A percentile compares a stretch with the other conserved stretches of the same genome.
Conservation (phyloP, 1,140 invertebrate species). For the Samia ricini region DNA sequence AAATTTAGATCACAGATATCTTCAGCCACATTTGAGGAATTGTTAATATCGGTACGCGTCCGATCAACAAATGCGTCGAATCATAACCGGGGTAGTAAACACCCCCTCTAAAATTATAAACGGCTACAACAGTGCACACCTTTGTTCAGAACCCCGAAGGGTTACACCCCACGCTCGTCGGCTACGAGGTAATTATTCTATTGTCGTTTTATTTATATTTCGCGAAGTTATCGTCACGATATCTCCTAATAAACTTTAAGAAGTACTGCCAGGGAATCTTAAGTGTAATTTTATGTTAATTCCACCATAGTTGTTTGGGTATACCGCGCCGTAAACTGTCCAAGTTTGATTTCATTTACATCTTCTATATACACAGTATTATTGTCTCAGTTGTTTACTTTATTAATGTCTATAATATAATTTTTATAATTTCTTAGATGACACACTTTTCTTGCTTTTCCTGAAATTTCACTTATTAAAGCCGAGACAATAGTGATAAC, state of each 20-base stretch:
- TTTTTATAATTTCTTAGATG: too few species aligned
- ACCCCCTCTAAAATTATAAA: too few species aligned
- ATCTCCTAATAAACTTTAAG: slow-evolving; percentile 43
- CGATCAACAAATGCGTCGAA: too few species aligned
- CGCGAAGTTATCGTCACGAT: slow-evolving; percentile 36
- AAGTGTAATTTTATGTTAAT: slow-evolving; percentile 49
- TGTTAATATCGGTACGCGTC: too few species aligned
- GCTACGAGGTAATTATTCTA: slow-evolving; percentile 34
- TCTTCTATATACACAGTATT: slow-evolving; percentile 9
- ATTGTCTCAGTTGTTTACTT: neutral
- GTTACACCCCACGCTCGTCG: neutral
- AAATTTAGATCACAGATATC: too few species aligned
- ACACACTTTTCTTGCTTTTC: too few species aligned
- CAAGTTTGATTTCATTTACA: slow-evolving; percentile 36
- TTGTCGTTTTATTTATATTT: slow-evolving; percentile 50
- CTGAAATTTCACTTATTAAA: too few species aligned
- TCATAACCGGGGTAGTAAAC: too few species aligned
- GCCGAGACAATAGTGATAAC: too few species aligned
- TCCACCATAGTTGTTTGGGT: slow-evolving; percentile 24
- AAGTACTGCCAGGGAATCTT: slow-evolving; percentile 34
- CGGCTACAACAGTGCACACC: too few species aligned
- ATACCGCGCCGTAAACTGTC: slow-evolving; percentile 11
- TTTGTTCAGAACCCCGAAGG: neutral
- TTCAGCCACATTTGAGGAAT: too few species aligned
- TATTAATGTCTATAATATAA: too few species aligned